phyloP scores from a whole-genome alignment of 2,888 invertebrate species.

The Osedax frankpressi region DNA sequence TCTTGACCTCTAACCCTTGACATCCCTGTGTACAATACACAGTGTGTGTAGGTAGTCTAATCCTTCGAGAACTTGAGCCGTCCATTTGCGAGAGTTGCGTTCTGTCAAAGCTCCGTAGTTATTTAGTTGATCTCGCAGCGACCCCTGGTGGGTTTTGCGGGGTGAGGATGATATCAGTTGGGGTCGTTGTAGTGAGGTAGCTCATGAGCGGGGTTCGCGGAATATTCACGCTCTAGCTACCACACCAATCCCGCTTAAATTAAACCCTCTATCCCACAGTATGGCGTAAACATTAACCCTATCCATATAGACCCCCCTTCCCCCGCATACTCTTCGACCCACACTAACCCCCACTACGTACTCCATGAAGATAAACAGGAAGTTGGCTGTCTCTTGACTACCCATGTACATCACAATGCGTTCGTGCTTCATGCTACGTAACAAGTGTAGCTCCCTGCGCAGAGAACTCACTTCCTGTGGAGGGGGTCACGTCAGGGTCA shows the following conservation, averaged over 20 bases:
- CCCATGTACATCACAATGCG: conserved; percentile 48
- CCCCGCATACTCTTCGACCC: too few relatives aligned
- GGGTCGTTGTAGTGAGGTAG: too few relatives aligned
- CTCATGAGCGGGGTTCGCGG: too few relatives aligned
- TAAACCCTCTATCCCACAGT: too few relatives aligned
- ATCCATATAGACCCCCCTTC: too few relatives aligned
- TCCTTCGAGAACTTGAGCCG: conserved; percentile 47
- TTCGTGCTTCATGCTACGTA: conserved; percentile 45
- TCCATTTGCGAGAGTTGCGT: conserved; percentile 42
- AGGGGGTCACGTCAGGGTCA: too few relatives aligned
- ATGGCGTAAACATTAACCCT: too few relatives aligned
- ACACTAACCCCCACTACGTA: conserved; percentile 48
- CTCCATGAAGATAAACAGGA: conserved; percentile 49
- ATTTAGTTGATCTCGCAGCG: conserved; percentile 46
- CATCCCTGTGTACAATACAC: conserved; percentile 49
- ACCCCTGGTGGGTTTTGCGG: conserved; percentile 38
- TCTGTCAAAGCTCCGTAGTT: conserved; percentile 46
- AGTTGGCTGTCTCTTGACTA: conserved; percentile 35
- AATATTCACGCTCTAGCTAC: too few relatives aligned
- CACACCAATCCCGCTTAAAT: too few relatives aligned
- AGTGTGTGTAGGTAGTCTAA: conserved; percentile 47
- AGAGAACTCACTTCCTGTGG: conserved; percentile 44
- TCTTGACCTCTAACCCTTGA: conserved; percentile 47
- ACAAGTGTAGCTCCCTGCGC: conserved; percentile 46
- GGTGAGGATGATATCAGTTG: neutral